phyloP scores from a whole-genome alignment of 2,888 invertebrate species.

The Zeuzera pyrina region DNA sequence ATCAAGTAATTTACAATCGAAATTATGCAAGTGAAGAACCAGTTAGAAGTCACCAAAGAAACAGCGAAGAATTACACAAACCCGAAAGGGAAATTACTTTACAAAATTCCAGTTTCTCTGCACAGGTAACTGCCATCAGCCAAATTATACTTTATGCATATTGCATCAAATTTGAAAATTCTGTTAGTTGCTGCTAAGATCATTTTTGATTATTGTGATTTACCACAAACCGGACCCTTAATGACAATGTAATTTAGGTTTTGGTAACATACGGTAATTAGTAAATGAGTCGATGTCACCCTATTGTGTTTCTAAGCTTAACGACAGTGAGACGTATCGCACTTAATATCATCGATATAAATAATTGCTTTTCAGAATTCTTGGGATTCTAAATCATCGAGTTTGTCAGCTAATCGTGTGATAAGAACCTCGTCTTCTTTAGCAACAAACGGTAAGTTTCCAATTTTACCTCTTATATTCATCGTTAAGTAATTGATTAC shows the following conservation, averaged over 20 bases:
- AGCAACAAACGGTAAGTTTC: too few relatives aligned
- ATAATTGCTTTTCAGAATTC: too few relatives aligned
- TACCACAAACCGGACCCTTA: slow-evolving; percentile 61
- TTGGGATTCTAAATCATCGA: too few relatives aligned
- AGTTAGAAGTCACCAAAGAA: slow-evolving; percentile 41
- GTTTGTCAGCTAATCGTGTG: too few relatives aligned
- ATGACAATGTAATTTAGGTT: slow-evolving; percentile 55
- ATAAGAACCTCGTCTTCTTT: too few relatives aligned
- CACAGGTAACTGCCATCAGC: too few relatives aligned
- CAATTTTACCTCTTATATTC: too few relatives aligned
- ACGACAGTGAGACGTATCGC: slow-evolving; percentile 28
- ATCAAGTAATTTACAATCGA: slow-evolving; percentile 41
- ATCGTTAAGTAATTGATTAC: too few relatives aligned
- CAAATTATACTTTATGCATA: slow-evolving; percentile 21
- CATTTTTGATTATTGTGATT: slow-evolving; percentile 22
- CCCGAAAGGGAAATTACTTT: slow-evolving; percentile 37
- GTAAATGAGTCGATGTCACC: slow-evolving; percentile 35
- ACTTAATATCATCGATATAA: too few relatives aligned
- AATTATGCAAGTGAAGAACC: slow-evolving; percentile 42
- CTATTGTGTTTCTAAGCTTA: slow-evolving; percentile 30
- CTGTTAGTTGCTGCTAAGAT: background rate
- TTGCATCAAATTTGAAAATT: background rate
- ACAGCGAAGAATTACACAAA: slow-evolving; percentile 37
- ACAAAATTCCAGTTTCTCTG: slow-evolving; percentile 48
- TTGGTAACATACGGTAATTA: slow-evolving; percentile 41